Conservation (phyloP, 2,888 invertebrate species). For the Apotomis capreana region DNA sequence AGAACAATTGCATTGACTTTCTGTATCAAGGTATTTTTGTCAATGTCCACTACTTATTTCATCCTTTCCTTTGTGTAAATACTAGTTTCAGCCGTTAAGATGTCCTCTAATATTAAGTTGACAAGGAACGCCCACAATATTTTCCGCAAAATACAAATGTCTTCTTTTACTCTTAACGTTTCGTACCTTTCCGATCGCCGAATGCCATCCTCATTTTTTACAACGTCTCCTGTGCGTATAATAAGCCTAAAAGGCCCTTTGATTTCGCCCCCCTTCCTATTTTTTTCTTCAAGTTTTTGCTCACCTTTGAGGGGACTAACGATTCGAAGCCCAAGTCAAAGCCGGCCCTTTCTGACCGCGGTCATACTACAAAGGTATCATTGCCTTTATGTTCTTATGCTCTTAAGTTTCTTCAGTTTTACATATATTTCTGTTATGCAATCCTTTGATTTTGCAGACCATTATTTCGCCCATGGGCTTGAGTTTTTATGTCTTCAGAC, state of each 20-base stretch:
- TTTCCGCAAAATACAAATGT: background rate
- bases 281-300: constrained; percentile 65
- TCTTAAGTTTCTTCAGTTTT: constrained; percentile 34
- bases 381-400: constrained; percentile 46
- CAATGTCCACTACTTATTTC: too few species aligned
- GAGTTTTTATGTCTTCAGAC: constrained; percentile 14
- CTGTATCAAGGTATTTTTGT: too few species aligned
- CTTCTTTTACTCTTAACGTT: background rate
- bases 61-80: too few species aligned
- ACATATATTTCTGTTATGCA: constrained; percentile 27
- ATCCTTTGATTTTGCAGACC: constrained; percentile 26
- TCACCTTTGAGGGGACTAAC: constrained; percentile 69
- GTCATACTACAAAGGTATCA: constrained; percentile 55
- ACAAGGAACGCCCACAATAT: too few species aligned
- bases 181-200: constrained; percentile 12
- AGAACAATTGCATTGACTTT: too few species aligned
- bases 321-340: constrained; percentile 59
- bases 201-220: constrained; percentile 48
- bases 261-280: constrained; percentile 63
- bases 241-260: constrained; percentile 76
- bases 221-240: constrained; percentile 61
- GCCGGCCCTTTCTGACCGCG: constrained; percentile 58
- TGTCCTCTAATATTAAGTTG: too few species aligned
- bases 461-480: constrained; percentile 20
- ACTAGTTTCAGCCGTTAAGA: too few species aligned